Base-by-base conservation (phyloP, 2,113 vertebrate species). In the Callopanchax toddi region DNA sequence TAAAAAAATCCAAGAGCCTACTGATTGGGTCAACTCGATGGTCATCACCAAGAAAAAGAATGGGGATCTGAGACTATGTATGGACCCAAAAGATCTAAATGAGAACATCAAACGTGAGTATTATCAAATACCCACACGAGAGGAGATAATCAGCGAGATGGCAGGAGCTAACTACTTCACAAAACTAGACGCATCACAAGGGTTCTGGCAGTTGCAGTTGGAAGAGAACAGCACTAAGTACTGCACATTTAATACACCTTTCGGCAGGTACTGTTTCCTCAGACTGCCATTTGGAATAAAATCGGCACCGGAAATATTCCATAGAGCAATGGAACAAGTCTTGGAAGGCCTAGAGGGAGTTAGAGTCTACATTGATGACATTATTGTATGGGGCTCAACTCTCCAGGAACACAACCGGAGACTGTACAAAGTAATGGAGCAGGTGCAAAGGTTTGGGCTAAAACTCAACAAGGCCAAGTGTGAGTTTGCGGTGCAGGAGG, bases 11-110 rank as follows among this genome's bases (percentile, higher is more conserved):
- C 17, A 32, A 3, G 25, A 34, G 17, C 50, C 50, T 1, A 50
- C 48, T 17, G 48, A 50, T 3, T 50, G 48, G 48, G 48, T 25
- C 15, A 50, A 25, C 23, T 50, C 48, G 3, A 50, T 50, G 48
- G 48, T 50, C 12, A 15, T 11, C 6, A 13, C 15, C 6, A 50
- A 50, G 23, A 50, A 26, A 50, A n/a, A n/a, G n/a, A n/a, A n/a
- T n/a, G n/a, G n/a, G n/a, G n/a, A n/a, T n/a, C n/a, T n/a, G n/a
- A n/a, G n/a, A n/a, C n/a, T n/a, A n/a, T 50, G 48, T 10, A 17
- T 50, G 48, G 48, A 50, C 13, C 48, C 22, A 1, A 50, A 26
- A 25, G 22, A 25, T 17, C 6, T 50, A 7, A 50, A 50, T 50
- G 48, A 50, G 26, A 50, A 29, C 23, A 50, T 50, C 12, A 50